A percentile compares a stretch with the other conserved stretches of the same genome.
Evolutionary conservation across 2,797 vertebrate species (phyloP).

Genomic region (Takifugu ocellatus): DNA sequence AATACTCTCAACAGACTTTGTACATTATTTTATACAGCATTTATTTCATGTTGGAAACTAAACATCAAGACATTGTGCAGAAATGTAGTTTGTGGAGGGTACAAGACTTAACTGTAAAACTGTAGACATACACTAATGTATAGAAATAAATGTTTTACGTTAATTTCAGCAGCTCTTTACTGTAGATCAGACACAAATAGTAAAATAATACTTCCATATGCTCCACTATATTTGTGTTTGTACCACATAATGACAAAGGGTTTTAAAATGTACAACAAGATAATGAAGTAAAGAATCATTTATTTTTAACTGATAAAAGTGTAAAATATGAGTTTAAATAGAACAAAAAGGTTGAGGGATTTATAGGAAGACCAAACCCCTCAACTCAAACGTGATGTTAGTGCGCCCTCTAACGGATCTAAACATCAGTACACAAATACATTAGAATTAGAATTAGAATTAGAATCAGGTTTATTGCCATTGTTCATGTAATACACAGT

Average conservation of each 20-base stretch:
- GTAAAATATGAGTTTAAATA: background rate
- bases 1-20: background rate
- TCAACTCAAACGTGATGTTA: constrained; percentile 5
- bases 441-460: too few species aligned
- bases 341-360: background rate
- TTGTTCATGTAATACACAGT: too few species aligned
- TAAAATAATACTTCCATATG: background rate
- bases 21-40: background rate
- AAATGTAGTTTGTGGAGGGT: background rate
- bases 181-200: background rate
- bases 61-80: background rate
- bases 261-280: background rate
- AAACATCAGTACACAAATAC: constrained; percentile 23
- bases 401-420: constrained; percentile 59
- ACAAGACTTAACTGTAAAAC: background rate
- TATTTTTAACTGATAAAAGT: background rate
- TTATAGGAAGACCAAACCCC: too few species aligned
- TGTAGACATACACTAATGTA: background rate
- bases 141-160: background rate
- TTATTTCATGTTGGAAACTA: background rate
- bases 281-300: background rate
- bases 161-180: constrained; percentile 1
- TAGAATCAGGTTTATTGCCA: too few species aligned
- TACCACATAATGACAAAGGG: background rate
- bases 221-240: background rate